Evolutionary conservation across 2,113 vertebrate genomes (phyloP), one percentile per base, ranked within the genome.

Genomic region (Thymallus thymallus): DNA sequence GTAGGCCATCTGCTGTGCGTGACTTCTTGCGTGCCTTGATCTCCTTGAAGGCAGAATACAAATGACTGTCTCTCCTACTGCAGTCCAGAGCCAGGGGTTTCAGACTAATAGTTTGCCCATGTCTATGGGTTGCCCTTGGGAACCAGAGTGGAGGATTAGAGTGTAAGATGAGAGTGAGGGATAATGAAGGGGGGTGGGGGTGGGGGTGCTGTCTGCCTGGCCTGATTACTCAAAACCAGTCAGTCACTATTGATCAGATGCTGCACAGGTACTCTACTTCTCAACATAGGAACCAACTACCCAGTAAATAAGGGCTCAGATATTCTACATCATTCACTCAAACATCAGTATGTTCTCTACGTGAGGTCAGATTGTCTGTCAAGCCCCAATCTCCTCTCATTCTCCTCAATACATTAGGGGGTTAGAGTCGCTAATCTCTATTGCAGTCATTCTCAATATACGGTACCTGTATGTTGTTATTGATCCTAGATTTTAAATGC

Each of bases 181-280:
- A 81, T 89, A 91, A 89, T 90, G 88, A 88, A 88, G 77, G n/a
- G n/a, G n/a, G n/a, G n/a, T n/a, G n/a, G n/a, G n/a, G 7, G 71
- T 7, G 6, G 26, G 35, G 22, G 5, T 46, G 80, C 67, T 13
- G 51, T 16, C 2, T 1, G 60, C 30, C 30, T 30, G 30, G 30
- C 4, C 4, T 30, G 30, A 35, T 0, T 2, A 9, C 32, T 9
- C 32, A 35, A 1, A 35, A 7, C 32, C 32, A 35, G 32, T n/a
- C n/a, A n/a, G n/a, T 35, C 32, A 35, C 1, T 35, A 35, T 35
- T 35, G 30, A 32, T 32, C 35, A 41, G 35, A 41, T 41, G 9
- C 35, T 41, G 35, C 35, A 9, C 35, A 41, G 35, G 35, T 2
- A 41, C 35, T 41, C 35, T 41, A 9, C 35, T 9, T 10, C 7